A percentile compares a stretch with the other conserved stretches of the same genome.
Evolutionary conservation across 2,888 invertebrate genomes (phyloP).

Genomic region (Thecophora atra): DNA sequence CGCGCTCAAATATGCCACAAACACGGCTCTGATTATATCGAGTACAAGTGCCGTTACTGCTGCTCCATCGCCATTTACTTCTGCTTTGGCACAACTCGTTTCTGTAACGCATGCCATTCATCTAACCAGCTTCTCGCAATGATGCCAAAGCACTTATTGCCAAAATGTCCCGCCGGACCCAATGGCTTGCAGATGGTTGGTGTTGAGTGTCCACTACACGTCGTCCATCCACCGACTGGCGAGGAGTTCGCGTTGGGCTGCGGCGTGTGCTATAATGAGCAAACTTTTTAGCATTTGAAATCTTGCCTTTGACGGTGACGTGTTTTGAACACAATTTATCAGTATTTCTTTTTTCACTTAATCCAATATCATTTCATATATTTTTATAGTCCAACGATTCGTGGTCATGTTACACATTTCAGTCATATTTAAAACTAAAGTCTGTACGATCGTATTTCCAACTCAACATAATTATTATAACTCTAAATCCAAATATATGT

Average conservation of each 20-base stretch:
- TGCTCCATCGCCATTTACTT: conserved; percentile 99
- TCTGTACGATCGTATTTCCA: no score
- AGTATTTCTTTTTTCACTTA: not conserved
- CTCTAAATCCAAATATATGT: no score
- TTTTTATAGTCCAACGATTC: not conserved
- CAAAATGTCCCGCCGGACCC: conserved; percentile 94
- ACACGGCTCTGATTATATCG: conserved; percentile 96
- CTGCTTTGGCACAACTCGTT: conserved; percentile 98
- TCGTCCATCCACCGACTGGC: conserved; percentile 95
- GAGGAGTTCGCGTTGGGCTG: conserved; percentile 99
- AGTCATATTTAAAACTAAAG: no score
- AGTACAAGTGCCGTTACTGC: conserved; percentile 99
- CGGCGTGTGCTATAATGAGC: conserved; percentile 95
- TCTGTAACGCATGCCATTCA: conserved; percentile 98
- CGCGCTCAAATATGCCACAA: conserved; percentile 93
- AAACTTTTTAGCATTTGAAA: conserved; percentile 75
- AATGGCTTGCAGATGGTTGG: conserved; percentile 92
- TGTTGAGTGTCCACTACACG: conserved; percentile 95
- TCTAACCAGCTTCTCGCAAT: conserved; percentile 97
- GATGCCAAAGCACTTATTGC: conserved; percentile 85
- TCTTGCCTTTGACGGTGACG: conserved; percentile 19
- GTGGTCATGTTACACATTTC: no score
- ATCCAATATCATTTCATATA: conserved; percentile 6
- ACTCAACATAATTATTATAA: no score
- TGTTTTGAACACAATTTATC: not conserved